These are phyloP conservation scores for Chloroceryle aenea DNA, from an alignment of 2,113 vertebrate species.

Conservation along the genomic window DNA sequence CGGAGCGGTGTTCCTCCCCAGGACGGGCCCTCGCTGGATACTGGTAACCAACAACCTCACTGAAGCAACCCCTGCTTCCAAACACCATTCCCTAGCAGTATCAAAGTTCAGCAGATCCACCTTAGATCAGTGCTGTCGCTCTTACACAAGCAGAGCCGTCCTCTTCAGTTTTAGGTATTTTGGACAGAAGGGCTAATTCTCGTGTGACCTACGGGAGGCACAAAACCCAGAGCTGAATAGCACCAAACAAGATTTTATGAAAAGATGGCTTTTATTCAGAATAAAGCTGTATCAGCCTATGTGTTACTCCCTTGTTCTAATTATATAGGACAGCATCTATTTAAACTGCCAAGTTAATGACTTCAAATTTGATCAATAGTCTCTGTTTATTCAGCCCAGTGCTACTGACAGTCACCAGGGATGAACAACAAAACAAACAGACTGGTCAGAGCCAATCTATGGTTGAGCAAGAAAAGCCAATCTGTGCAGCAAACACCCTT, in stretches of 20 bases:
- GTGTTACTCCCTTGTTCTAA: constrained; percentile 70
- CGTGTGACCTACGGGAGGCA: constrained; percentile 2
- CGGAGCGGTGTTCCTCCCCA: background rate
- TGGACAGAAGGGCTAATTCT: constrained; percentile 26
- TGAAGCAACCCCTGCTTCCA: background rate
- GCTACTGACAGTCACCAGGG: constrained; percentile 54
- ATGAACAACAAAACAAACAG: constrained; percentile 66
- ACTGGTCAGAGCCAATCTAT: background rate
- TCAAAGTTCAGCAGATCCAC: background rate
- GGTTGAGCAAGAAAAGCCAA: background rate
- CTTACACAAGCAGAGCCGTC: background rate
- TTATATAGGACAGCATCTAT: constrained; percentile 68
- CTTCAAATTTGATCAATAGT: constrained; percentile 69
- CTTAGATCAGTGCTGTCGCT: fast-evolving
- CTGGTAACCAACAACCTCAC: background rate
- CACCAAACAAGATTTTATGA: constrained; percentile 42
- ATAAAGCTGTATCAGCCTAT: constrained; percentile 70
- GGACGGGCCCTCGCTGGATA: background rate
- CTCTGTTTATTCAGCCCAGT: constrained; percentile 62
- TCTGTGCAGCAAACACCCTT: background rate
- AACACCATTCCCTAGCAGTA: background rate
- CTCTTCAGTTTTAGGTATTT: background rate
- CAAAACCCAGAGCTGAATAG: constrained; percentile 25
- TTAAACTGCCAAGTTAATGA: constrained; percentile 70
- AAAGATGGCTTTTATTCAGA: constrained; percentile 55